These are phyloP conservation scores for Elymnias hypermnestra DNA, from an alignment of 1,140 invertebrate species.

Conservation along the genomic window DNA sequence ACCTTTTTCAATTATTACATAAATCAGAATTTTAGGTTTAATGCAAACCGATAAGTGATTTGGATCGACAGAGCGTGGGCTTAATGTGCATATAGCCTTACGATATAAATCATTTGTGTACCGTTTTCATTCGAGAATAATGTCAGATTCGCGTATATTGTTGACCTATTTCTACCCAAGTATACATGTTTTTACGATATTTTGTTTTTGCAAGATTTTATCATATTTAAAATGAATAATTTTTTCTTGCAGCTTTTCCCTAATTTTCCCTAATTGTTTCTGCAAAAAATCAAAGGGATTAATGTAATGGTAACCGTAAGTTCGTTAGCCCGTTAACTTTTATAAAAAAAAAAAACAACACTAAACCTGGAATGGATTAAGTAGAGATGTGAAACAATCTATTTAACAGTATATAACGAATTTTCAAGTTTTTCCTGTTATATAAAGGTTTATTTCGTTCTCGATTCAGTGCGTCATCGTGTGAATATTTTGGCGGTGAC, in stretches of 20 bases:
- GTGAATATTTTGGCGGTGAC: constrained; percentile 23
- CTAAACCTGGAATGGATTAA: no score
- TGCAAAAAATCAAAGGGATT: no score
- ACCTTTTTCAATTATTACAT: no score
- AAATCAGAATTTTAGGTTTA: background rate
- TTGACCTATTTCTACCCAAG: constrained; percentile 33
- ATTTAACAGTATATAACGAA: no score
- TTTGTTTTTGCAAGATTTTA: background rate
- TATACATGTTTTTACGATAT: background rate
- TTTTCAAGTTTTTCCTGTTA: no score
- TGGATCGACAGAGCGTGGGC: constrained; percentile 3
- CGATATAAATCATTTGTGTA: constrained; percentile 25
- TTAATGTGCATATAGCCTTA: constrained; percentile 16
- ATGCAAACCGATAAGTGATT: background rate
- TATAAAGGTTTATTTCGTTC: constrained; percentile 1
- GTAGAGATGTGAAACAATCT: no score
- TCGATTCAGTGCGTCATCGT: constrained; percentile 25
- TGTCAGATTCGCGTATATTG: constrained; percentile 30
- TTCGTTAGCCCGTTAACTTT: no score
- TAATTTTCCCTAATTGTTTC: no score
- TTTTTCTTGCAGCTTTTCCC: no score
- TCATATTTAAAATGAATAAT: no score
- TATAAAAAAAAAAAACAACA: no score
- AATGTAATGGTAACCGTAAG: no score
- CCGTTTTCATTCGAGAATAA: constrained; percentile 18